Evolutionary conservation across 2,113 vertebrate genomes (phyloP).

Genomic region (Otis tarda): DNA sequence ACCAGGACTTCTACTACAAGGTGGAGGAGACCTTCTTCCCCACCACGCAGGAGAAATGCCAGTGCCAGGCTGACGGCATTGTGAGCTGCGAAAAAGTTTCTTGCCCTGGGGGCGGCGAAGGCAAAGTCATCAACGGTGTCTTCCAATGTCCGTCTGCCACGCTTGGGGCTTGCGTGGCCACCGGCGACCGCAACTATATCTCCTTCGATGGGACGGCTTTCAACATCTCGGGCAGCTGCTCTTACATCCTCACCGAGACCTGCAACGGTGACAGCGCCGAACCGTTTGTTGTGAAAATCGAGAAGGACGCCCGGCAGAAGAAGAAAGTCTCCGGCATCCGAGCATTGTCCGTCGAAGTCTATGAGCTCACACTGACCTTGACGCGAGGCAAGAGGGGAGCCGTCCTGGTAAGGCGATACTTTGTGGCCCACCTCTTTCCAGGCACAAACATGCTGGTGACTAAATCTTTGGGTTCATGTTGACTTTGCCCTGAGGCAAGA

Average conservation of each 20-base stretch:
- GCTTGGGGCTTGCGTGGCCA: conserved; percentile 24
- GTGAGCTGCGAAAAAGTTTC: conserved; percentile 64
- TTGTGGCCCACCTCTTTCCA: conserved; percentile 51
- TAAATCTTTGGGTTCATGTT: background rate
- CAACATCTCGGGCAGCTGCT: conserved; percentile 69
- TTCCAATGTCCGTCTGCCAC: conserved; percentile 53
- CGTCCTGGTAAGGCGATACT: background rate
- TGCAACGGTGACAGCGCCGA: accelerated
- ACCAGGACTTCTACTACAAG: conserved; percentile 69
- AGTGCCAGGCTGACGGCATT: conserved; percentile 47
- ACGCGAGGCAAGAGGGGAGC: background rate
- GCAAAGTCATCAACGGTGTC: conserved; percentile 33
- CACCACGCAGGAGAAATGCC: background rate
- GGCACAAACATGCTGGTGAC: conserved; percentile 14
- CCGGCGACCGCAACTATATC: conserved; percentile 51
- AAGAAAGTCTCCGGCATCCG: background rate
- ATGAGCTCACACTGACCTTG: conserved; percentile 55
- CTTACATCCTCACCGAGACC: conserved; percentile 58
- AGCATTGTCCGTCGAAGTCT: conserved; percentile 7
- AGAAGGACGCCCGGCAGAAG: conserved; percentile 26
- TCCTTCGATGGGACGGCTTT: conserved; percentile 67
- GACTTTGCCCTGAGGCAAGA: background rate
- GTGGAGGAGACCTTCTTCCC: conserved; percentile 63
- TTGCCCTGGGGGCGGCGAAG: conserved; percentile 47
- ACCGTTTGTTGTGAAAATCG: conserved; percentile 32